Base-by-base conservation (phyloP, 2,888 invertebrate genomes). In the Catocala fraxini region DNA sequence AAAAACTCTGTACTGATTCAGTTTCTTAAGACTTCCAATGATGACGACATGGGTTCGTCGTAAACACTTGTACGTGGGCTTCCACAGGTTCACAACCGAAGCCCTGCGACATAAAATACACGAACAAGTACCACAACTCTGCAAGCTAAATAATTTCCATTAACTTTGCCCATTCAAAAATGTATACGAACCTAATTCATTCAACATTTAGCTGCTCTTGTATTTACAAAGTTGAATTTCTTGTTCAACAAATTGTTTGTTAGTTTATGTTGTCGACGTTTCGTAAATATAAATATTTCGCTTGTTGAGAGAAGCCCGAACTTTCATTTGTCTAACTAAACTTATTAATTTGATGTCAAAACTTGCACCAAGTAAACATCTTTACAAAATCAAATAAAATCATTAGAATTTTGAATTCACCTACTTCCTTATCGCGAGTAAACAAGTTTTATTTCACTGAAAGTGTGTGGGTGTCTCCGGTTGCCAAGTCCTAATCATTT, bases 161-260 rank as follows among this genome's bases (percentile, higher is more conserved):
- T 12, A 62, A 68, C 46, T 62, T 56, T 13, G 6, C 15, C 41
- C 64, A 69, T 72, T 71, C 69, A 63, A 60, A 63, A 65, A 52
- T 48, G 13, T 47, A 25, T 55, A 59, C 51, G 42, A 62, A 54
- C 43, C 48, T 41, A 66, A 64, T 70, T 67, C 59, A 72, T 75
- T 75, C 66, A 72, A 59, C 69, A 65, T 63, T 65, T 13, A 49
- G 45, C 58, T 5, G 46, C 4, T 3, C 10, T 70, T 76, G 73
- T 73, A 75, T 77, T 77, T 74, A 72, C 67, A 56, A 80, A 79
- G 77, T 79, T 73, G 25, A 59, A 54, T 56, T 73, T 67, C 62
- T 67, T 63, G 54, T 62, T 64, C 47, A 51, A 65, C 61, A 66
- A 68, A 63, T 67, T 76, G 70, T 74, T 75, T 68, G 63, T 73